Percentiles rank a stretch among this genome's conserved stretches.
These are phyloP conservation scores for Eira barbara DNA, from an alignment of 2,113 vertebrate species.

Conservation along the genomic window DNA sequence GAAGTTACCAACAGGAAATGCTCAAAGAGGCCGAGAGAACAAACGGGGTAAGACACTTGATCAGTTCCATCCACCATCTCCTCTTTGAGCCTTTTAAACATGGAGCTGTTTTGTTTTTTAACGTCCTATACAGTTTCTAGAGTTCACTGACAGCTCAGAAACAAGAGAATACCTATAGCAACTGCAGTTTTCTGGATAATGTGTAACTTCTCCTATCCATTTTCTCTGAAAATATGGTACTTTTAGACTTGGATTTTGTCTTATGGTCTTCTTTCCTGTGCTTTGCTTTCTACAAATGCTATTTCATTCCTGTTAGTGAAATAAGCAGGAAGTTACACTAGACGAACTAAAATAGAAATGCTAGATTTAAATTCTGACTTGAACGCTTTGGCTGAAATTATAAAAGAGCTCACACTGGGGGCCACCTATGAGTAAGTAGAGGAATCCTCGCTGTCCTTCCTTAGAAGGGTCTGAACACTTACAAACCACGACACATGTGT, in stretches of 20 bases:
- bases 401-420: not conserved
- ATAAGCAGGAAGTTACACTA: not conserved
- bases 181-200: not conserved
- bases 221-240: not conserved
- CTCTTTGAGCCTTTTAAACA: not conserved
- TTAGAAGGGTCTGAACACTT: not conserved
- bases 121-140: not conserved
- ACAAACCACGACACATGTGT: not conserved
- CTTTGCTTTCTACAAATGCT: not conserved
- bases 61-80: not conserved
- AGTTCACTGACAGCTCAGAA: not conserved
- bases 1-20: not conserved
- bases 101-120: not conserved
- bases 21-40: not conserved
- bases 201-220: not conserved
- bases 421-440: not conserved
- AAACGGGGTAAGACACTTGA: not conserved
- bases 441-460: not conserved
- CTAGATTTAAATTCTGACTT: slow-evolving; percentile 7
- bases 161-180: not conserved
- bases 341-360: not conserved
- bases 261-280: not conserved
- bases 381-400: not conserved
- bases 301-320: slow-evolving; percentile 12
- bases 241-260: not conserved